Conservation (phyloP, 2,797 vertebrate genomes). For the Pangasius macronema region DNA sequence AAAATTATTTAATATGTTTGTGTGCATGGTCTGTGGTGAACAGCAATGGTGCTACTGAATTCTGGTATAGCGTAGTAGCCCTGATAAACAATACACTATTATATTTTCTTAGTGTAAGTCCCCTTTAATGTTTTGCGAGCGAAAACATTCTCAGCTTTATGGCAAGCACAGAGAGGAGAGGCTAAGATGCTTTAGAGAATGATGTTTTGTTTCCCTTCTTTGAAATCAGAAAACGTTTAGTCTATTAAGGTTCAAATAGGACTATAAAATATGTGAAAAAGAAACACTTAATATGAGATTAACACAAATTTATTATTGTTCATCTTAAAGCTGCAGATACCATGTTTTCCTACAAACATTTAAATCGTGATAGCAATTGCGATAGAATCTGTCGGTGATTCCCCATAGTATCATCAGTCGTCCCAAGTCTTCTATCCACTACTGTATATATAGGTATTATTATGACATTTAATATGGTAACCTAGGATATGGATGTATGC, state of each 20-base stretch:
- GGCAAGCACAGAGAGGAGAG: neutral
- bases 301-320: neutral
- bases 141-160: neutral
- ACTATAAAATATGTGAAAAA: neutral
- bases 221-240: neutral
- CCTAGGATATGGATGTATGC: neutral
- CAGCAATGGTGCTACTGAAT: neutral
- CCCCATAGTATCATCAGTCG: neutral
- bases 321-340: neutral
- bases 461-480: neutral
- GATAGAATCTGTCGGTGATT: neutral
- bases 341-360: neutral
- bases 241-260: neutral
- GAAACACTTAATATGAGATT: neutral
- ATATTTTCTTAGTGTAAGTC: neutral
- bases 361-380: neutral
- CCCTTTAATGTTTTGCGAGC: neutral
- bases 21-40: neutral
- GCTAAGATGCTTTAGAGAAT: neutral
- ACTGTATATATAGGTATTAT: neutral
- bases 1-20: neutral
- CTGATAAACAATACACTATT: neutral
- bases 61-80: neutral
- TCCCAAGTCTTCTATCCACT: neutral
- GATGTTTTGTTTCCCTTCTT: neutral